Evolutionary conservation across 2,888 invertebrate genomes (phyloP).

Genomic region (Amphipyra tragopoginis): DNA sequence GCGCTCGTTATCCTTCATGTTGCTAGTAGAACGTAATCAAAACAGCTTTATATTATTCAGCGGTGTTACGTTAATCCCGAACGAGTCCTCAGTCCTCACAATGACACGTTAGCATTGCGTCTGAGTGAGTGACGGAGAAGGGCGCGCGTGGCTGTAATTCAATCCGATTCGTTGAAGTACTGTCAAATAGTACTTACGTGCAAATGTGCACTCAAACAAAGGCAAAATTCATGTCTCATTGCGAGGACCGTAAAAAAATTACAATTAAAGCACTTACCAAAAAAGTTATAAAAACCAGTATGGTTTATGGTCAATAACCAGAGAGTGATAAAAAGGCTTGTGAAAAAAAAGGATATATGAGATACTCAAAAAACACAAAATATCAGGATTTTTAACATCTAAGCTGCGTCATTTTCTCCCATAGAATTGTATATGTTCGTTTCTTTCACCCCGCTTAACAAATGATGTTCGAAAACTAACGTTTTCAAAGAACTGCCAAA

Average conservation of each 20-base stretch:
- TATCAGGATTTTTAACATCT: too few relatives aligned
- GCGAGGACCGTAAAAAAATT: not conserved
- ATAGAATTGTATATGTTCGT: too few relatives aligned
- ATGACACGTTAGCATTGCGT: constrained; percentile 1
- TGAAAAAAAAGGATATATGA: too few relatives aligned
- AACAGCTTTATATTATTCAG: constrained; percentile 36
- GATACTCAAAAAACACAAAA: too few relatives aligned
- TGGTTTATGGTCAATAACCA: too few relatives aligned
- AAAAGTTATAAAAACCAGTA: too few relatives aligned
- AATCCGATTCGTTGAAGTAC: not conserved
- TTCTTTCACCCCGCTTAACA: too few relatives aligned
- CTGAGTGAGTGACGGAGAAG: not conserved
- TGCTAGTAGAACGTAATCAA: constrained; percentile 22
- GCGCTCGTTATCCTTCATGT: constrained; percentile 30
- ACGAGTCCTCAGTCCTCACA: not conserved
- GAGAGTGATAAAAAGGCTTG: too few relatives aligned
- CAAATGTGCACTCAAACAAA: not conserved
- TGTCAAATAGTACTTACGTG: not conserved
- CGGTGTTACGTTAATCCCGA: constrained; percentile 5
- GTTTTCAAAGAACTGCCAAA: too few relatives aligned
- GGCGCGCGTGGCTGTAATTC: not conserved
- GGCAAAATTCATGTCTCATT: not conserved
- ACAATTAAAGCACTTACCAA: too few relatives aligned
- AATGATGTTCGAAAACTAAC: too few relatives aligned
- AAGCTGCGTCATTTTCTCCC: too few relatives aligned